Evolutionary conservation across 2,113 vertebrate genomes (phyloP), one percentile per base, ranked within the genome.

Genomic region (Percina caprodes): DNA sequence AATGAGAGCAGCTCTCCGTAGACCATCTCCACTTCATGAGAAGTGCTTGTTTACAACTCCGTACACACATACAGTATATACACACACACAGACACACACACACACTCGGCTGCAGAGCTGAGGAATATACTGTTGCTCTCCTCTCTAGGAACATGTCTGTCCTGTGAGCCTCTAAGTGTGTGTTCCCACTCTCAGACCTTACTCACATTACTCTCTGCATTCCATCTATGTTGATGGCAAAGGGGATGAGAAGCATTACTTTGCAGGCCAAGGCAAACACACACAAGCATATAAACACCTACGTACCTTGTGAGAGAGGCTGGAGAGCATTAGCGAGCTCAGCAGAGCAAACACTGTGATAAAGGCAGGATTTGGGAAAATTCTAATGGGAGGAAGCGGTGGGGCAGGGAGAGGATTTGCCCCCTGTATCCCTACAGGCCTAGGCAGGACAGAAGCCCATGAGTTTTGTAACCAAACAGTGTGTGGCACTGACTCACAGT

Each of bases 1-100:
- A 95, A 94, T 93, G 91, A 93, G 95, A 95, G 90, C 94, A 95
- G 93, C 89, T 95, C 94, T 94, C 93, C 59, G 49, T 83, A 91
- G 94, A 92, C 89, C 90, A 84, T 92, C 91, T 79, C 83, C 69
- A 84, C 89, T 92, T 92, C 88, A 85, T 90, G 82, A 90, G 90
- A 89, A 91, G 86, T 83, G 78, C 79, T 56, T 87, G 89, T 93
- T 93, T 92, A 93, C 84, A 90, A 90, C 88, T 79, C 52, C 4
- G 60, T 86, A 42, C 82, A 77, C 69, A 83, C 82, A 80, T 78
- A 78, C 6, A 45, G 10, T 45, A 59, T 52, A 67, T 68, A 74
- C 55, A 42, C 45, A 68, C 61, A 58, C 39, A 39, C 35, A 54
- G 55, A 66, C 23, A 30, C 65, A 18, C 16, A 6, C 12, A 24